Conservation (phyloP, 2,113 vertebrate genomes). For the Etheostoma cragini region DNA sequence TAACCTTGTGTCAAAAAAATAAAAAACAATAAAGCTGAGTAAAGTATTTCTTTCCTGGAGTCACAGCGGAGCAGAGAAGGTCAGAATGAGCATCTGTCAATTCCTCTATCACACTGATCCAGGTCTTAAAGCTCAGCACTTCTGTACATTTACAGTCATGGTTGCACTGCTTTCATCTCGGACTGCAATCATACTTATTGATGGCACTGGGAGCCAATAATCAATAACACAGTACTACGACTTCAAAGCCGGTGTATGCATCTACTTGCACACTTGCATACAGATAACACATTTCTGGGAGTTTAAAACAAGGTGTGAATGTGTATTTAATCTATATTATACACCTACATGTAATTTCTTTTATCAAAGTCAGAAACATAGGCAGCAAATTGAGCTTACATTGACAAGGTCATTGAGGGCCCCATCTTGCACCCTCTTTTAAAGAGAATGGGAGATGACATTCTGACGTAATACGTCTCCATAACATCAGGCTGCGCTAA, state of each 20-base stretch:
- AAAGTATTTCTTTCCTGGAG: slow-evolving; percentile 7
- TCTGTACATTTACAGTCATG: slow-evolving; percentile 18
- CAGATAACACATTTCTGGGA: background rate
- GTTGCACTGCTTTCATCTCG: slow-evolving; percentile 31
- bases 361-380: background rate
- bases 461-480: too few species aligned
- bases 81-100: slow-evolving; percentile 31
- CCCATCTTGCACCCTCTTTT: too few species aligned
- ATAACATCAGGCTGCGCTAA: too few species aligned
- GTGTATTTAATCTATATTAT: background rate
- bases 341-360: background rate
- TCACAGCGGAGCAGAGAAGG: slow-evolving; percentile 20
- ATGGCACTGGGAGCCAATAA: slow-evolving; percentile 14
- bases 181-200: slow-evolving; percentile 20
- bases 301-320: background rate
- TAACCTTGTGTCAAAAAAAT: background rate
- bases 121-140: slow-evolving; percentile 45
- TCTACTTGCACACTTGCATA: background rate
- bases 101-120: slow-evolving; percentile 19
- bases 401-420: background rate
- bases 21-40: slow-evolving; percentile 15
- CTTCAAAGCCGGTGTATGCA: background rate
- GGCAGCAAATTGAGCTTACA: background rate
- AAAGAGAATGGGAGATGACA: too few species aligned
- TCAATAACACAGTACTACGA: slow-evolving; percentile 21